Base-by-base conservation (phyloP, 2,113 vertebrate species). In the Colinus virginianus region DNA sequence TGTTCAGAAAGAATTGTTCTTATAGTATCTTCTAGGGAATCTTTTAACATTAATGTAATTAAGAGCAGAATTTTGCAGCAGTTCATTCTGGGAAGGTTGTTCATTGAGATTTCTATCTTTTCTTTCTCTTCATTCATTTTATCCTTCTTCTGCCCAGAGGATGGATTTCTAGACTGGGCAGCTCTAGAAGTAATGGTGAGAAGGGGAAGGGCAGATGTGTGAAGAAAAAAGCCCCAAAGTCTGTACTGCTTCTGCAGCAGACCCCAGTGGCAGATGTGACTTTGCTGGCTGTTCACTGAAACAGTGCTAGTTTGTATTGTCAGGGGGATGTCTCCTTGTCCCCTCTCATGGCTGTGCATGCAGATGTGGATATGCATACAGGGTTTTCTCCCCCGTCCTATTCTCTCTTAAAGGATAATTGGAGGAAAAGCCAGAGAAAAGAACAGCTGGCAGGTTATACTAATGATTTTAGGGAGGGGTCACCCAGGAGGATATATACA, bases 371-470 rank as follows among this genome's bases (percentile, higher is more conserved):
- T 56, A 0, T 69, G 8, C 21, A 34, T 40, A 22, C 0, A 0
- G 56, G 40, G 26, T n/a, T 72, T 92, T 87, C 71, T 87, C 68
- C 56, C 70, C 67, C 10, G 6, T 87, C 48, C 56, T 15, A 15
- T 69, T 79, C 42, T 59, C 23, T 95, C 68, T 30, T 75, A 48
- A 84, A 90, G 75, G 19, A 38, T 79, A 85, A 86, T 63, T 76
- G 88, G 63, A 93, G 34, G 67, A 68, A 72, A 51, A 94, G 61
- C 32, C 64, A 34, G 76, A 80, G 89, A 84, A 84, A 86, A 49
- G 56, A 94, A 69, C 87, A 95, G 79, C 84, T 96, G 96, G 82
- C 90, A 91, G 71, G 76, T 94, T 87, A 82, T 85, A 90, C 48
- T 83, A 90, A 91, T 89, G 81, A 62, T 69, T 92, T 93, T 81